Evolutionary conservation across 2,797 vertebrate genomes (phyloP).

Genomic region (Distichodus sexfasciatus): DNA sequence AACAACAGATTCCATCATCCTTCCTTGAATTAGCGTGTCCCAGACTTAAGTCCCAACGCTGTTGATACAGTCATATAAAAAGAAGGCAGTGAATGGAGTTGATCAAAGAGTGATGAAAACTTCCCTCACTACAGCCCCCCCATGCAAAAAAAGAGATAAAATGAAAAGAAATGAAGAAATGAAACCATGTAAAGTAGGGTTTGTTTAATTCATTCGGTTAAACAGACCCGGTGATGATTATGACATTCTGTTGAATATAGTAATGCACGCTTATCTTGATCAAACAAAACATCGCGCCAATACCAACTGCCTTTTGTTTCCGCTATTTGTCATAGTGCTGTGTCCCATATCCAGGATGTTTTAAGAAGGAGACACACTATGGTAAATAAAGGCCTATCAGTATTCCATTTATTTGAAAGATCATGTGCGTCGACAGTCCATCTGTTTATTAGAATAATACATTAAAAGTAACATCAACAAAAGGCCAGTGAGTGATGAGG

Average conservation of each 20-base stretch:
- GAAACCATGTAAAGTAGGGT: not conserved
- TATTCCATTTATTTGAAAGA: constrained; percentile 56
- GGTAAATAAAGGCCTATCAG: constrained; percentile 59
- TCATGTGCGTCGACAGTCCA: constrained; percentile 53
- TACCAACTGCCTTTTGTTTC: constrained; percentile 47
- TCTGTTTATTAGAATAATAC: constrained; percentile 60
- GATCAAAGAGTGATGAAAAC: constrained; percentile 17
- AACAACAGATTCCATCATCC: constrained; percentile 23
- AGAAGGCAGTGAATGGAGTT: constrained; percentile 7
- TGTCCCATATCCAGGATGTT: constrained; percentile 44
- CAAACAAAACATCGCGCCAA: constrained; percentile 44
- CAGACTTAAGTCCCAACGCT: constrained; percentile 5
- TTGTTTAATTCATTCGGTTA: constrained; percentile 30
- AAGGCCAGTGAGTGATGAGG: constrained; percentile 44
- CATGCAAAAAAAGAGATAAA: too few relatives aligned
- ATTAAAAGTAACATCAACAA: constrained; percentile 55
- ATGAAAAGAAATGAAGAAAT: constrained; percentile 4
- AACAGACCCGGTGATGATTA: constrained; percentile 15
- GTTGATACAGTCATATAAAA: constrained; percentile 25
- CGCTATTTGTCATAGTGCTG: constrained; percentile 60
- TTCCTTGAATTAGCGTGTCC: constrained; percentile 13
- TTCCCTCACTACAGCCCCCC: not conserved
- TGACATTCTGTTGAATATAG: constrained; percentile 25
- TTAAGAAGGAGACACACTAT: constrained; percentile 54
- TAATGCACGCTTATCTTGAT: constrained; percentile 32